These are phyloP conservation scores for Ptychadena robeensis DNA, from an alignment of 2,797 vertebrate genomes.

Conservation along the genomic window DNA sequence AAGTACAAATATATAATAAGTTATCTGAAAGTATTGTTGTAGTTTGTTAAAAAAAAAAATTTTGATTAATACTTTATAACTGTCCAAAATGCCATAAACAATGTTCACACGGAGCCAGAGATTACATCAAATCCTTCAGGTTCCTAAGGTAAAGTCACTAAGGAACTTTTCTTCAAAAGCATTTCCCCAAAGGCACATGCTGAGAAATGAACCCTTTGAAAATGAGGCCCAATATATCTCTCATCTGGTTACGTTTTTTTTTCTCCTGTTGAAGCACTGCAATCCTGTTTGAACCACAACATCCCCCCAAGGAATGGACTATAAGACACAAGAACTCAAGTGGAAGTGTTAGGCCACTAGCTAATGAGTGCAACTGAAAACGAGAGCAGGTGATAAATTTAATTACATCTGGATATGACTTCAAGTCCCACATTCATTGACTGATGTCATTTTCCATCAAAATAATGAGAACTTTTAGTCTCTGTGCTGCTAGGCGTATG, in stretches of 20 bases:
- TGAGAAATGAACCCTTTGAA: conserved; percentile 59
- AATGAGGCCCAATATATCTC: conserved; percentile 44
- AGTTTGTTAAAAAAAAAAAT: not conserved
- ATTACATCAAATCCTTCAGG: conserved; percentile 48
- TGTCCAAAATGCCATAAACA: conserved; percentile 6
- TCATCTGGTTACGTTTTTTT: conserved; percentile 48
- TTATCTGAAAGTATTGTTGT: not conserved
- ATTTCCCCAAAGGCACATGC: conserved; percentile 57
- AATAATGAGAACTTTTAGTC: conserved; percentile 69
- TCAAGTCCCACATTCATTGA: conserved; percentile 64
- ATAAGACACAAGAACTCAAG: conserved; percentile 60
- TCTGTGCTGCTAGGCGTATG: conserved; percentile 48
- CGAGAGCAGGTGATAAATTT: conserved; percentile 67
- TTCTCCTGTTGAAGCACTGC: conserved; percentile 44
- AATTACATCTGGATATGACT: conserved; percentile 68
- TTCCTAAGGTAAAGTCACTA: conserved; percentile 39
- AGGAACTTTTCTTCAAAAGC: conserved; percentile 57
- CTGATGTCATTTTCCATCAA: conserved; percentile 70
- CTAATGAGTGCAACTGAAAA: conserved; percentile 58
- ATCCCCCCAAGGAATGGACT: conserved; percentile 46
- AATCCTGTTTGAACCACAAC: conserved; percentile 51
- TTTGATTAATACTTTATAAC: not conserved
- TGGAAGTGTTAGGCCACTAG: conserved; percentile 63
- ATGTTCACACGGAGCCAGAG: conserved; percentile 17
- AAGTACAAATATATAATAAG: not conserved